Evolutionary conservation across 2,888 invertebrate species (phyloP).

Genomic region (Andrena hattorfiana): DNA sequence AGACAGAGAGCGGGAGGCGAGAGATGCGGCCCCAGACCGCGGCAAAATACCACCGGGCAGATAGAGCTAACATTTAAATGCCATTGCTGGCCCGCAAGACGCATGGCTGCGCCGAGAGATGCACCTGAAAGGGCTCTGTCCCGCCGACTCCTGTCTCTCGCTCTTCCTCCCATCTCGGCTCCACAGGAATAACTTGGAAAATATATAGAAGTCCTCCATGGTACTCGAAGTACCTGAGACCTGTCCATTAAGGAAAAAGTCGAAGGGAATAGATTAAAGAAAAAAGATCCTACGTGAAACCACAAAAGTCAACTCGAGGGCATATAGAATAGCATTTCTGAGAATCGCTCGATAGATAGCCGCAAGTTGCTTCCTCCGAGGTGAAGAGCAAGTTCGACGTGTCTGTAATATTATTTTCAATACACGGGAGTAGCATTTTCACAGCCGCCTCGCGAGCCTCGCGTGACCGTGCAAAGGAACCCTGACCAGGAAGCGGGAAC

Average conservation of each 20-base stretch:
- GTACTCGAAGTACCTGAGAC: too few species aligned
- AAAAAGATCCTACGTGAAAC: too few species aligned
- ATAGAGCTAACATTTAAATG: slow-evolving; percentile 84
- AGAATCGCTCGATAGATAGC: background rate
- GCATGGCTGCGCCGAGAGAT: slow-evolving; percentile 56
- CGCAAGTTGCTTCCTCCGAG: background rate
- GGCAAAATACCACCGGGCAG: slow-evolving; percentile 81
- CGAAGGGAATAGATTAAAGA: too few species aligned
- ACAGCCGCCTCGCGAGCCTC: slow-evolving; percentile 32
- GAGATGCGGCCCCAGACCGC: slow-evolving; percentile 69
- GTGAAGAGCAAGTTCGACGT: background rate
- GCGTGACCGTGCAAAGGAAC: slow-evolving; percentile 51
- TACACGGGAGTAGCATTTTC: slow-evolving; percentile 7
- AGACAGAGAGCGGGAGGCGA: slow-evolving; percentile 66
- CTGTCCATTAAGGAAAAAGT: too few species aligned
- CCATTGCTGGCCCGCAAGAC: slow-evolving; percentile 76
- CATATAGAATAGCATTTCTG: background rate
- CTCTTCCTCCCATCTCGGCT: background rate
- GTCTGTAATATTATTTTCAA: slow-evolving; percentile 10
- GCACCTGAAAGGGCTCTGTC: slow-evolving; percentile 52
- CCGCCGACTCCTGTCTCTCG: background rate
- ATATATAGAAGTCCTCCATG: background rate
- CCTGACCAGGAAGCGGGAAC: slow-evolving; percentile 46
- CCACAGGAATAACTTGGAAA: background rate
- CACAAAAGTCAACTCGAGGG: too few species aligned